Evolutionary conservation across 2,797 vertebrate genomes (phyloP), one percentile per base, ranked within the genome.

Genomic region (Gadopsis marmoratus): DNA sequence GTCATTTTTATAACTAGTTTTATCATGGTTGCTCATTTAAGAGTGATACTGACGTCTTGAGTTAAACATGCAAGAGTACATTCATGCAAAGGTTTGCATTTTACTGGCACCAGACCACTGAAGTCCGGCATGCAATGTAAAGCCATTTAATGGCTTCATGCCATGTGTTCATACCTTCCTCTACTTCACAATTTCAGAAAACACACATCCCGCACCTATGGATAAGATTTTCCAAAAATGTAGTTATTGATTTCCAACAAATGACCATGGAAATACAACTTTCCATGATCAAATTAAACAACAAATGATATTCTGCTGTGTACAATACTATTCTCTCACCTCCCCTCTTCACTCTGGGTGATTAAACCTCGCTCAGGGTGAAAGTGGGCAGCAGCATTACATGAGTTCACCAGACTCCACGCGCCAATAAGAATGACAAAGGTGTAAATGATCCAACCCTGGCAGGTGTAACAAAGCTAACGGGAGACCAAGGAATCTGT

Each of bases 71-170:
- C 39, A 31, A 4, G 2, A 12, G 37, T 31, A 23, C 39, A 13
- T 53, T 19, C 10, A 26, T 2, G 26, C 26, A 26, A 31, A 37
- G 13, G 35, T 53, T 53, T 45, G 50, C 59, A 56, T 68, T 80
- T 50, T 10, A 13, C 54, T 33, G 35, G 41, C 64, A 74, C 2
- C 39, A 54, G 61, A 69, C 31, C 14, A 41, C 47, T 5, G 45
- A 61, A 78, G 56, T 45, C 31, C 71, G 14, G 5, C 5, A 13
- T 70, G 77, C n/a, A 47, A 31, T 55, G 39, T 67, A 74, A 65
- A 82, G 56, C 56, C 14, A 4, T 74, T 71, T 72, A 51, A 51
- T 67, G 29, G 55, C 71, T 66, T 72, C 13, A 21, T 76, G 33
- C 26, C 31, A 79, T 58, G 29, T 71, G 50, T 26, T 26, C 26